phyloP scores from a whole-genome alignment of 2,797 vertebrate genomes.

The Balearica regulorum region DNA sequence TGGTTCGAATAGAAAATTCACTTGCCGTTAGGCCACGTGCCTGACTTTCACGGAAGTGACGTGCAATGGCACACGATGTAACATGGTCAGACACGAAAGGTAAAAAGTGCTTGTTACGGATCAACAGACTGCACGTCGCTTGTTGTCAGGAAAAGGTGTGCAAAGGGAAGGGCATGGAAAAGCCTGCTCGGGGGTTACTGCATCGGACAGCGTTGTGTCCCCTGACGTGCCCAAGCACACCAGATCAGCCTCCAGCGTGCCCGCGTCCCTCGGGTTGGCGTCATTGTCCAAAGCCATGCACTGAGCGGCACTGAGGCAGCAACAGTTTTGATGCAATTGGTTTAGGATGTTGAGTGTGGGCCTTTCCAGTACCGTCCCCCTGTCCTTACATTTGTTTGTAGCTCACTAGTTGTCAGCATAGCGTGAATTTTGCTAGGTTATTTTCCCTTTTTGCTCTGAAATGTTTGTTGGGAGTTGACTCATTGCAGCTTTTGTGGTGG shows the following conservation, averaged over 20 bases:
- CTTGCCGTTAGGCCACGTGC: background rate
- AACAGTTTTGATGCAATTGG: background rate
- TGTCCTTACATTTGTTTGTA: background rate
- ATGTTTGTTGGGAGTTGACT: background rate
- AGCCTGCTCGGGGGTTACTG: too few species aligned
- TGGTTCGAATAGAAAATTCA: background rate
- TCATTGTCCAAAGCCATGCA: rapidly evolving
- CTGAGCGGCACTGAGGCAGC: rapidly evolving
- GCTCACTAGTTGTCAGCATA: background rate
- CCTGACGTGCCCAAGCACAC: background rate
- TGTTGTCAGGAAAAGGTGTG: background rate
- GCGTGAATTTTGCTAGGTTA: background rate
- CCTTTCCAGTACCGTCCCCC: rapidly evolving
- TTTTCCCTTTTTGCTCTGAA: background rate
- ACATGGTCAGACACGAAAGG: background rate
- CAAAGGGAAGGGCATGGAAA: background rate
- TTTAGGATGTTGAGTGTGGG: background rate
- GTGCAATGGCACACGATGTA: rapidly evolving
- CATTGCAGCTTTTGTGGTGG: background rate
- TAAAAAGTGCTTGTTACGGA: background rate
- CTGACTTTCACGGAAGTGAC: background rate
- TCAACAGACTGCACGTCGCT: background rate
- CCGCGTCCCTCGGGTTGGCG: rapidly evolving
- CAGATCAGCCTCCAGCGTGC: background rate
- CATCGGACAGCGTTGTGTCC: rapidly evolving